Percentiles rank a stretch among this genome's conserved stretches.
Evolutionary conservation across 2,797 vertebrate species (phyloP).

Genomic region (Hemitrygon akajei): DNA sequence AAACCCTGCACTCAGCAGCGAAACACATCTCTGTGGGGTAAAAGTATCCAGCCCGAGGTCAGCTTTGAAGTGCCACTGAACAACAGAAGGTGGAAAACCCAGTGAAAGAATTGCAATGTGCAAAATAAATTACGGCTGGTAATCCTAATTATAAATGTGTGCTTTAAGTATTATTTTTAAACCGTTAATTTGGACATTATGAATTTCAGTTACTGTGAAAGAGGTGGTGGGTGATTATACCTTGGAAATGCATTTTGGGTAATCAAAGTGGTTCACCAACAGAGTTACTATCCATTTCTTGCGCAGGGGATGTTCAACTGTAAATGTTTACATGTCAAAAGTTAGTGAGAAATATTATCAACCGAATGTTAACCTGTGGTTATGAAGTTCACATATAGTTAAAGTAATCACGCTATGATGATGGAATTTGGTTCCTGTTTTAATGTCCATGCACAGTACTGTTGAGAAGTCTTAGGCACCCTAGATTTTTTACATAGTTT

Average conservation of each 20-base stretch:
- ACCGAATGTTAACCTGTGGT: neutral
- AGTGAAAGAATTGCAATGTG: neutral
- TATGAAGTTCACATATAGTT: neutral
- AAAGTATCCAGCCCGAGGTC: neutral
- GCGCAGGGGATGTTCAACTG: neutral
- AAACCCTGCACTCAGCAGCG: neutral
- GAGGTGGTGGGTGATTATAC: neutral
- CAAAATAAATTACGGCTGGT: neutral
- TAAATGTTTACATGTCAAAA: neutral
- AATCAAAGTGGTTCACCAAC: neutral
- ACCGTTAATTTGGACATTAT: neutral
- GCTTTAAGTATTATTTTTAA: neutral
- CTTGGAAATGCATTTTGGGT: neutral
- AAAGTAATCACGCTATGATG: no score
- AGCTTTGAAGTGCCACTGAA: neutral
- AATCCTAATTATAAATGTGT: neutral
- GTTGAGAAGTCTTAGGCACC: no score
- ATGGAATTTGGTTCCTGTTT: neutral
- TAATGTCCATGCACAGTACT: neutral
- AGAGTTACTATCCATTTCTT: neutral
- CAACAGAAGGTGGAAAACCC: neutral
- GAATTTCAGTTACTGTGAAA: neutral
- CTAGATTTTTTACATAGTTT: no score
- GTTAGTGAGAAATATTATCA: neutral
- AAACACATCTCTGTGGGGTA: no score